Percentiles rank a stretch among this genome's conserved stretches.
Evolutionary conservation across 1,140 invertebrate species (phyloP).

Genomic region (Drosophila navojoa): DNA sequence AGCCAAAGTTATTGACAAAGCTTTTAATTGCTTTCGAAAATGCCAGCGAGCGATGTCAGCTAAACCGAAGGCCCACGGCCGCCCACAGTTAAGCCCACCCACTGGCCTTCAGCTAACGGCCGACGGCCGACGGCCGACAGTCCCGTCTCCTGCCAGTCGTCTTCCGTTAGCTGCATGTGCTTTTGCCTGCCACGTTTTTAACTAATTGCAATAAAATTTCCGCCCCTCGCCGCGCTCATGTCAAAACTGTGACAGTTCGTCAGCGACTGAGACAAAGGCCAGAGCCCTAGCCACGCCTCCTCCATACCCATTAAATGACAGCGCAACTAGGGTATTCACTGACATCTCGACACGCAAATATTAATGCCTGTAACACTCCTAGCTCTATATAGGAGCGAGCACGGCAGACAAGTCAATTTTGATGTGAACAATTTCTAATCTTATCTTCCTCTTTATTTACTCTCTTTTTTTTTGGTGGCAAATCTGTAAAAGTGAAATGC

Average conservation of each 20-base stretch:
- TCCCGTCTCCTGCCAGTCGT: neutral
- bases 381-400: neutral
- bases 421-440: neutral
- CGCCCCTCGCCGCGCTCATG: slow-evolving; percentile 20
- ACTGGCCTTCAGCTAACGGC: neutral
- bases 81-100: neutral
- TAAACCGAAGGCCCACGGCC: neutral
- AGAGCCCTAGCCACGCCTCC: neutral
- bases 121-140: neutral
- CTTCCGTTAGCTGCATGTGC: slow-evolving; percentile 14
- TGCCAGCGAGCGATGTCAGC: slow-evolving; percentile 5
- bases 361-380: no score
- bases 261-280: slow-evolving; percentile 14
- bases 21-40: slow-evolving; percentile 58
- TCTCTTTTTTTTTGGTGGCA: slow-evolving; percentile 23
- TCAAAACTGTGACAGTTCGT: slow-evolving; percentile 37
- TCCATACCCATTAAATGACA: slow-evolving; percentile 1
- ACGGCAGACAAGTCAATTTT: neutral
- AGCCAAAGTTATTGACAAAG: slow-evolving; percentile 50
- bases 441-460: neutral
- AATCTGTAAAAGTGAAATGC: slow-evolving; percentile 53
- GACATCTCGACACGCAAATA: no score
- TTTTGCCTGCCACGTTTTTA: slow-evolving; percentile 32
- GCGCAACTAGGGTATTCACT: neutral
- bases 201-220: slow-evolving; percentile 59